Conservation (phyloP, 2,113 vertebrate species). For the Ifrita kowaldi region DNA sequence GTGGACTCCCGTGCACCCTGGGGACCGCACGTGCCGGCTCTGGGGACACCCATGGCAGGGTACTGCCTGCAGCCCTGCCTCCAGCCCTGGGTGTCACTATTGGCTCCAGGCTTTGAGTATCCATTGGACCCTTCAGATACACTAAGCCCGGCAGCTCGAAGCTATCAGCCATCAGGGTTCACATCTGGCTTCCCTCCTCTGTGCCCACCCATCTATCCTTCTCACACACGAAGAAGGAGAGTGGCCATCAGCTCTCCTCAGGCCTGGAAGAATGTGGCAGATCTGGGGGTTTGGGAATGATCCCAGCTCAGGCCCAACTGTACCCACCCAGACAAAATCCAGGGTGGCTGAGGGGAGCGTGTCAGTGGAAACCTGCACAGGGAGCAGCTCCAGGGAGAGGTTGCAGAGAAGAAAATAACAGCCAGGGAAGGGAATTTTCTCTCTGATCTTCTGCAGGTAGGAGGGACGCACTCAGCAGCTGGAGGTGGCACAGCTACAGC, state of each 20-base stretch:
- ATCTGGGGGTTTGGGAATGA: background rate
- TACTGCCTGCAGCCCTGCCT: background rate
- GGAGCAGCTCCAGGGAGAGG: background rate
- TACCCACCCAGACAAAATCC: background rate
- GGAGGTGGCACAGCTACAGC: slow-evolving; percentile 44
- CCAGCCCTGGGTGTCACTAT: accelerated
- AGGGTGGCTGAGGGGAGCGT: background rate
- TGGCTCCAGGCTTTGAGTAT: background rate
- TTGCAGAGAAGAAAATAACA: background rate
- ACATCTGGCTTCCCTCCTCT: background rate
- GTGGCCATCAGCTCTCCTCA: background rate
- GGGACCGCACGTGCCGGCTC: accelerated
- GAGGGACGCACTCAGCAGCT: background rate
- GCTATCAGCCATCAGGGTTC: background rate
- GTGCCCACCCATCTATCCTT: background rate
- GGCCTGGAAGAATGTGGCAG: accelerated
- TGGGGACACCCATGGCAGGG: background rate
- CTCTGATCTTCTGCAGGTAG: slow-evolving; percentile 24
- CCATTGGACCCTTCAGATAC: accelerated
- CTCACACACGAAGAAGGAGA: background rate
- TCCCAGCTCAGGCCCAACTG: background rate
- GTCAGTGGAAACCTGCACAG: background rate
- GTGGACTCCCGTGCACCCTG: background rate
- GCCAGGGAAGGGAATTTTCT: background rate
- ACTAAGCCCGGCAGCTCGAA: accelerated